phyloP scores from a whole-genome alignment of 2,797 vertebrate genomes.

The Eurystomus glaucurus region DNA sequence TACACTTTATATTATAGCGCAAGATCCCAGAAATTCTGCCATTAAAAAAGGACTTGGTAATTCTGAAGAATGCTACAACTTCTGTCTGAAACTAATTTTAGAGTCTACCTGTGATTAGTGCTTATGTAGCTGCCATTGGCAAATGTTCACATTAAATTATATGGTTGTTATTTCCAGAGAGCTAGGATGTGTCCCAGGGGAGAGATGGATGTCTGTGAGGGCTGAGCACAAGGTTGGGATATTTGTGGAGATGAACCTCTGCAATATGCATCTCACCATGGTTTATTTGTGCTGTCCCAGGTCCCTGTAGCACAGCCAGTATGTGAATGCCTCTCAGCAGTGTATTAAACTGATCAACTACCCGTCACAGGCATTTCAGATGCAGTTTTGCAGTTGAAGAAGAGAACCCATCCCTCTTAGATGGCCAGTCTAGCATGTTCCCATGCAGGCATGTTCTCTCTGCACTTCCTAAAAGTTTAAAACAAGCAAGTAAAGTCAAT shows the following conservation, averaged over 20 bases:
- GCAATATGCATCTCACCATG: not conserved
- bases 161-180: not conserved
- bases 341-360: not conserved
- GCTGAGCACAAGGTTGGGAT: not conserved
- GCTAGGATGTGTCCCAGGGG: fast-evolving
- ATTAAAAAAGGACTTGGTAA: not conserved
- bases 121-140: not conserved
- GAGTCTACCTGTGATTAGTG: not conserved
- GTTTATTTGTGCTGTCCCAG: not conserved
- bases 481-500: not conserved
- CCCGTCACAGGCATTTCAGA: not conserved
- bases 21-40: not conserved
- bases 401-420: not conserved
- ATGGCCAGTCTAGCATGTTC: not conserved
- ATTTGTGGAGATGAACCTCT: not conserved
- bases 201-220: fast-evolving
- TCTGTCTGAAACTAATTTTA: not conserved
- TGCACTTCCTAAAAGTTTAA: not conserved
- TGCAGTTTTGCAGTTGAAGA: not conserved
- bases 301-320: not conserved
- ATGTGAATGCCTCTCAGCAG: not conserved
- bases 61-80: not conserved
- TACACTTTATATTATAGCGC: not conserved
- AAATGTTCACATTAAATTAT: not conserved
- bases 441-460: not conserved